A percentile compares a stretch with the other conserved stretches of the same genome.
Evolutionary conservation across 1,140 invertebrate genomes (phyloP).

Genomic region (Drosophila athabasca): DNA sequence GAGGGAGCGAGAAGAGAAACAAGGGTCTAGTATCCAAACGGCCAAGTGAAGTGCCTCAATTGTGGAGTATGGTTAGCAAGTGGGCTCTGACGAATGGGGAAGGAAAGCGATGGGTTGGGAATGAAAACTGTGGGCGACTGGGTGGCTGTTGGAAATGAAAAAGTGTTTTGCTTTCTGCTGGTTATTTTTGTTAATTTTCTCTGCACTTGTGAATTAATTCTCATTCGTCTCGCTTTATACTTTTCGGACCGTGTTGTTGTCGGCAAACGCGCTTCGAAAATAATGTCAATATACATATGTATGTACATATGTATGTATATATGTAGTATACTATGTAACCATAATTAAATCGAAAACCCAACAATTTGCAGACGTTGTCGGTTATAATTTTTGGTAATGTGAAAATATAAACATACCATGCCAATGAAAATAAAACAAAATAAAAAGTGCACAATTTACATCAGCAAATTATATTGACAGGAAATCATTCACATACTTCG

Average conservation of each 20-base stretch:
- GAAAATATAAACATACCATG: too few relatives aligned
- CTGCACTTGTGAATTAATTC: slow-evolving; percentile 72
- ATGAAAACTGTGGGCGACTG: slow-evolving; percentile 9
- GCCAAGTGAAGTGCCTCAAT: slow-evolving; percentile 35
- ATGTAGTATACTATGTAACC: too few relatives aligned
- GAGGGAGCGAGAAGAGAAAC: slow-evolving; percentile 8
- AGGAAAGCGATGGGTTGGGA: not conserved
- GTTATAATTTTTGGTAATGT: too few relatives aligned
- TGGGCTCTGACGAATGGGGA: not conserved
- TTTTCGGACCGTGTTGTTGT: slow-evolving; percentile 34
- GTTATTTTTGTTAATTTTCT: slow-evolving; percentile 73
- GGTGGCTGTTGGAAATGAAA: slow-evolving; percentile 61
- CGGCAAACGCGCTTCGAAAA: not conserved
- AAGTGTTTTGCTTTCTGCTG: slow-evolving; percentile 68
- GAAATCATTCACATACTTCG: too few relatives aligned
- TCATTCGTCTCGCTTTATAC: slow-evolving; percentile 54
- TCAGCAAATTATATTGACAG: too few relatives aligned
- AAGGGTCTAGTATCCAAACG: slow-evolving; percentile 22
- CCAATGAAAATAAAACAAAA: too few relatives aligned
- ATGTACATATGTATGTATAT: too few relatives aligned
- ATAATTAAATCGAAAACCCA: too few relatives aligned
- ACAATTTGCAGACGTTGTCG: too few relatives aligned
- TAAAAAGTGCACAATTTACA: too few relatives aligned
- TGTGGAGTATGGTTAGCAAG: slow-evolving; percentile 17
- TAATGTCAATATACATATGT: too few relatives aligned